Base-by-base conservation (phyloP, 2,797 vertebrate genomes). In the Poecilia picta region DNA sequence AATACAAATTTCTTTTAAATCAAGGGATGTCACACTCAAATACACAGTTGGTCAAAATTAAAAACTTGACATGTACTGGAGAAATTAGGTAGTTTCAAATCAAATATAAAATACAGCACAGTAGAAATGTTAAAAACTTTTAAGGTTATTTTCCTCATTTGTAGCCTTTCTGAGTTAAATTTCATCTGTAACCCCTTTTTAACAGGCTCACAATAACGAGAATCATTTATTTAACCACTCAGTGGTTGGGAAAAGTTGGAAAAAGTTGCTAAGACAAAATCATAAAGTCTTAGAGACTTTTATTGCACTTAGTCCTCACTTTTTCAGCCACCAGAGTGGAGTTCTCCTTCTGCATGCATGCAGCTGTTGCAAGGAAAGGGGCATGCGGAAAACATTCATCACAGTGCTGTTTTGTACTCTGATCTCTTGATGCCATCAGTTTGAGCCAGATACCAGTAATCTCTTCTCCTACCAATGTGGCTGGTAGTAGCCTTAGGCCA, bases 341-440 rank as follows among this genome's bases (percentile, higher is more conserved):
- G 90, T 97, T 98, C 92, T 98, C 97, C 95, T 97, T 98, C 89
- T 96, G 96, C 90, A 97, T 96, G 89, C 96, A 97, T 90, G 96
- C 97, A 0, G 97, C 96, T 0, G 97, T 96, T 45, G 97, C 97
- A 47, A 57, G 59, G 31, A 62, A 59, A 31, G 55, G 5, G 2
- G 25, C 31, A 33, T 62, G 15, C 16, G 28, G 57, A 31, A 62
- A 62, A 62, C 59, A 62, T 62, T 62, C 13, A 33, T 33, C 31
- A 62, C 15, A 62, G 59, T n/a, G 15, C 28, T 18, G 59, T 62
- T 62, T 18, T 62, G n/a, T 59, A 59, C 57, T 15, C 6, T 59
- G 16, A 62, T 62, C 57, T 62, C 2, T 16, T 33, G 59, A 62
- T 18, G 59, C 31, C 59, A 31, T 62, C 59, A 15, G 59, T 62